Percentiles rank a stretch among this genome's conserved stretches.
phyloP scores from a whole-genome alignment of 2,888 invertebrate genomes.

The Onthophagus sagittarius region DNA sequence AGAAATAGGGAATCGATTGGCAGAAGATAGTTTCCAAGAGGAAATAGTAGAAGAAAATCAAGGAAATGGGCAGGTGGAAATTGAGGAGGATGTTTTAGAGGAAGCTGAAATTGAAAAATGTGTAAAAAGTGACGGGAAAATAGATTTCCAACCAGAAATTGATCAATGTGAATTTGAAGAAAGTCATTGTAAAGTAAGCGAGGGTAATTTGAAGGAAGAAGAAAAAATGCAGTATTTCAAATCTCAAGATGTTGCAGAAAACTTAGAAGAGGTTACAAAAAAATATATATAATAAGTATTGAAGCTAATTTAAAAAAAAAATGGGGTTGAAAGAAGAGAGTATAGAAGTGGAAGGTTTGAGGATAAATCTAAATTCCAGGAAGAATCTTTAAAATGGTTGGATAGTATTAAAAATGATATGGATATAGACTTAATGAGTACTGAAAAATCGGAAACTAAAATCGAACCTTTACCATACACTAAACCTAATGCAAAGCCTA shows the following conservation, averaged over 20 bases:
- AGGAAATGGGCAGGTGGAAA: constrained; percentile 14
- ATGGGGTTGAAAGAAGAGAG: constrained; percentile 14
- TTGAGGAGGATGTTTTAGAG: neutral
- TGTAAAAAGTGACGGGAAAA: no score
- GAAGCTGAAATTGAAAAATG: no score
- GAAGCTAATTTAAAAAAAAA: constrained; percentile 20
- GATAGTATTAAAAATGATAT: constrained; percentile 16
- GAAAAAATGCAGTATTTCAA: no score
- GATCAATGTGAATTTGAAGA: neutral
- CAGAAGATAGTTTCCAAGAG: no score
- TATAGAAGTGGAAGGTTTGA: constrained; percentile 15
- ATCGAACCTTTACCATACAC: neutral
- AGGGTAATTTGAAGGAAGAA: neutral
- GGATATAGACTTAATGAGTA: constrained; percentile 11
- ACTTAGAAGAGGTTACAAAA: neutral
- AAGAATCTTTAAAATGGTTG: constrained; percentile 5
- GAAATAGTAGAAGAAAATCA: constrained; percentile 15
- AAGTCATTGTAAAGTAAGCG: neutral
- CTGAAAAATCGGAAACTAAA: constrained; percentile 6
- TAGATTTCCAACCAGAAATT: no score
- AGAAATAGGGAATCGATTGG: constrained; percentile 14
- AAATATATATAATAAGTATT: no score
- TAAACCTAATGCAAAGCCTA: no score
- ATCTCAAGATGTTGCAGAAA: constrained; percentile 11
- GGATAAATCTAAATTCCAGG: no score